These are phyloP conservation scores for Diorhabda carinulata DNA, from an alignment of 1,140 invertebrate species.

Conservation along the genomic window DNA sequence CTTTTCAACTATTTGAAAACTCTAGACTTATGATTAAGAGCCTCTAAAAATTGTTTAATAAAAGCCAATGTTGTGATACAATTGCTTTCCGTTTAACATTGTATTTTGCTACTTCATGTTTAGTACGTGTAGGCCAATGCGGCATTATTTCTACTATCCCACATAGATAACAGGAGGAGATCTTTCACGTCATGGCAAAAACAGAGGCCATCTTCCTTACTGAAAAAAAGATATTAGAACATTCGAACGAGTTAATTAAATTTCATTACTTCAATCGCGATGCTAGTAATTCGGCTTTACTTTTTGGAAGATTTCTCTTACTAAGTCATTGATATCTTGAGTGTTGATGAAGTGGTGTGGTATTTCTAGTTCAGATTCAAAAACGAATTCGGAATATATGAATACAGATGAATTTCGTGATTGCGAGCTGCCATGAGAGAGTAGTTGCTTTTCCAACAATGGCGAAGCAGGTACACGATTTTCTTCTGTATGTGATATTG, in stretches of 20 bases:
- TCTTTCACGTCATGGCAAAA: background rate
- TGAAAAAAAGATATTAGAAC: background rate
- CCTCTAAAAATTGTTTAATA: constrained; percentile 10
- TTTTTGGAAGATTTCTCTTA: background rate
- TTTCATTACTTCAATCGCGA: background rate
- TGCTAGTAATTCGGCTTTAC: background rate
- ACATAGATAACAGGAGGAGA: background rate
- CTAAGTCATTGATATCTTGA: background rate
- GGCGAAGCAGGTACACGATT: background rate
- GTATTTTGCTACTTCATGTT: background rate
- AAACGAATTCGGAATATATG: too few relatives aligned
- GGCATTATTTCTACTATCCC: background rate
- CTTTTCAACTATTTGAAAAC: constrained; percentile 9
- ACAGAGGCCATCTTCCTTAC: background rate
- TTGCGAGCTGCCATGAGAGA: background rate
- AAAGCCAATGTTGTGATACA: background rate
- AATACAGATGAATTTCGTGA: too few relatives aligned
- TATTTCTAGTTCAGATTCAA: background rate
- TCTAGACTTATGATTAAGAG: constrained; percentile 3
- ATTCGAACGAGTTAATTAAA: background rate
- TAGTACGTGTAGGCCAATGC: background rate
- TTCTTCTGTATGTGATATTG: background rate
- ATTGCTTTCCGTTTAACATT: background rate
- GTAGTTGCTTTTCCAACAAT: background rate
- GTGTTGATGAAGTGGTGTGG: background rate